These are phyloP conservation scores for Huso huso DNA, from an alignment of 2,797 vertebrate genomes.

Conservation along the genomic window DNA sequence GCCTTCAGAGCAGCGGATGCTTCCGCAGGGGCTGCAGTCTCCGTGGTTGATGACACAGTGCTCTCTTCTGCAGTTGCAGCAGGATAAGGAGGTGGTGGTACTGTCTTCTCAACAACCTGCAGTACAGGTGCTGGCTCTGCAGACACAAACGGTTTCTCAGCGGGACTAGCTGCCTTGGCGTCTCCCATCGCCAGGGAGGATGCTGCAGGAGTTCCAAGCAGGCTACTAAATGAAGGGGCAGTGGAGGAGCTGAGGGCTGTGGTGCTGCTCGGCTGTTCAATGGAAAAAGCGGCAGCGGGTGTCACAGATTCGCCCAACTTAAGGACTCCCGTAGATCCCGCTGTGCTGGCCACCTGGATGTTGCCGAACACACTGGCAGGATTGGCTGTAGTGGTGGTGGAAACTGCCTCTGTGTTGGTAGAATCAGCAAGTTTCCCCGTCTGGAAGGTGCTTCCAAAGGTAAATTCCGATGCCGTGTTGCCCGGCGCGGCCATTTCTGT, in stretches of 20 bases:
- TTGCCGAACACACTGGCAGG: conserved; percentile 34
- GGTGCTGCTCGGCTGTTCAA: conserved; percentile 38
- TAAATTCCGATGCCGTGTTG: conserved; percentile 49
- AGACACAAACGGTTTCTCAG: conserved; percentile 42
- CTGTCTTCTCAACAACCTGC: conserved; percentile 24
- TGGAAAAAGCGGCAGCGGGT: conserved; percentile 44
- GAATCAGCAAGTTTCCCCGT: conserved; percentile 51
- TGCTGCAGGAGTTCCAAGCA: conserved; percentile 48
- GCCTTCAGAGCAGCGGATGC: conserved; percentile 10
- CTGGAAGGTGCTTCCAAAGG: conserved; percentile 36
- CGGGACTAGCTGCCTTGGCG: conserved; percentile 14
- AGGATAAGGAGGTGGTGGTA: neutral
- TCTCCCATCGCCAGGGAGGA: conserved; percentile 30
- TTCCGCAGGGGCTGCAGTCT: neutral
- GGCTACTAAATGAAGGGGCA: conserved; percentile 57
- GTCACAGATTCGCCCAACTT: conserved; percentile 49
- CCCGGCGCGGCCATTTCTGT: conserved; percentile 30
- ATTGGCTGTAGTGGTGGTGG: rapidly evolving
- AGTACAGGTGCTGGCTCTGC: conserved; percentile 16
- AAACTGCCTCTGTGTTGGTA: neutral
- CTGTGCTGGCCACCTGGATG: conserved; percentile 23
- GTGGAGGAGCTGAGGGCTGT: conserved; percentile 26
- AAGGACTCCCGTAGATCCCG: conserved; percentile 43
- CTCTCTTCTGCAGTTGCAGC: neutral
- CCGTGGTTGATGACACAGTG: neutral